Base-by-base conservation (phyloP, 2,113 vertebrate species). In the Alexandromys fortis region DNA sequence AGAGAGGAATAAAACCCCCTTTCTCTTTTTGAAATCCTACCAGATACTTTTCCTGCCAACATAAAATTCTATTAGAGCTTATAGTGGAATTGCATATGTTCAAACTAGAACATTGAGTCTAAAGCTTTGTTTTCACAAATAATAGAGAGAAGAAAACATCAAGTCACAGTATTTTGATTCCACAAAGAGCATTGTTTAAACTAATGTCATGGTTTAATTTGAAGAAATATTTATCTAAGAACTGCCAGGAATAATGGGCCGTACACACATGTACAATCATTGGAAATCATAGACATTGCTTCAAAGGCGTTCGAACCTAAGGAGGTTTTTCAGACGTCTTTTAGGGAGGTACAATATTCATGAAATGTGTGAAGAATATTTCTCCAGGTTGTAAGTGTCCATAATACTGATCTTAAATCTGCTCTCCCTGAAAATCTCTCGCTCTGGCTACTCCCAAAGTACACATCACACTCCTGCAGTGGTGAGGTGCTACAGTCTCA, bases 191-290 rank as follows among this genome's bases (percentile, higher is more conserved):
- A 92, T 83, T 83, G 86, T 79, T 75, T 63, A 91, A 95, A 89
- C 38, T 61, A 92, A 85, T 65, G 17, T 10, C 52, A 42, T 22
- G 73, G 42, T 24, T 96, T 72, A 89, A 91, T 93, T 72, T 93
- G 85, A 93, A 55, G 21, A 86, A 52, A 2, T 4, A 26, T 68
- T 67, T 63, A 38, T 77, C 79, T 94, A 94, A 4, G 89, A 82
- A 68, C 49, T 94, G 14, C 45, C 38, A 90, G 35, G 81, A 87
- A 65, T 49, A 89, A 42, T 63, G 21, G 21, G 17, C 6, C 76
- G 83, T 89, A 42, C 14, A 76, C 7, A 87, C 78, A 86, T 86
- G 94, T 94, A 47, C 83, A 65, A 76, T 90, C 90, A 89, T 82
- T 49, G 49, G 58, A 47, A 94, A 92, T 63, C 58, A 63, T 63